phyloP scores from a whole-genome alignment of 1,140 invertebrate species.

The Dendroctonus ponderosae region DNA sequence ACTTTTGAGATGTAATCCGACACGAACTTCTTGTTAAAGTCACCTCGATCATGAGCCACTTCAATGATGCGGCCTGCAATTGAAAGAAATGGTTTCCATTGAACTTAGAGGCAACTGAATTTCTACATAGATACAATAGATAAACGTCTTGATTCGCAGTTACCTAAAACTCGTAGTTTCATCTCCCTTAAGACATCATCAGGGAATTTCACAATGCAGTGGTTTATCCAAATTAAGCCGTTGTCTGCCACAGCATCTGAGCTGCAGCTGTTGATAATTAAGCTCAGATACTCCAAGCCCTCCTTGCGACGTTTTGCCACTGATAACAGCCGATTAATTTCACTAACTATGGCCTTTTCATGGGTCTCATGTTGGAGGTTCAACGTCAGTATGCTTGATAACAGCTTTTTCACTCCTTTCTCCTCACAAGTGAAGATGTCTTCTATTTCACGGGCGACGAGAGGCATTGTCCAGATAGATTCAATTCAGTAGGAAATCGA shows the following conservation, averaged over 20 bases:
- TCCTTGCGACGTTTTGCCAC: slow-evolving; percentile 21
- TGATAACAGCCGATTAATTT: slow-evolving; percentile 22
- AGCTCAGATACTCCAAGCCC: slow-evolving; percentile 28
- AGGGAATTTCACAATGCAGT: slow-evolving; percentile 32
- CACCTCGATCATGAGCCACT: slow-evolving; percentile 15
- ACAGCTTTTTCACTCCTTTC: slow-evolving; percentile 14
- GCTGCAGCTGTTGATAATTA: slow-evolving; percentile 24
- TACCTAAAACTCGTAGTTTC: slow-evolving; percentile 27
- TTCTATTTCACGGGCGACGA: too few species aligned
- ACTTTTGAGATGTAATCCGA: slow-evolving; percentile 30
- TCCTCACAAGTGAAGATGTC: slow-evolving; percentile 9
- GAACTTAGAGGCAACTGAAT: not conserved
- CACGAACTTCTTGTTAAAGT: slow-evolving; percentile 33
- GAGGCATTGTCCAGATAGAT: too few species aligned
- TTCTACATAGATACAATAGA: not conserved
- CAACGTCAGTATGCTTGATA: slow-evolving; percentile 31
- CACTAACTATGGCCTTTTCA: slow-evolving; percentile 29
- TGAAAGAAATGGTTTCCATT: slow-evolving; percentile 8
- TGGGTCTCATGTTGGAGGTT: slow-evolving; percentile 17
- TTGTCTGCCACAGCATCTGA: slow-evolving; percentile 16
- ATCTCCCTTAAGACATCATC: slow-evolving; percentile 32
- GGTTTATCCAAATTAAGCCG: slow-evolving; percentile 26
- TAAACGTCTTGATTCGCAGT: not conserved
- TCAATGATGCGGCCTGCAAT: slow-evolving; percentile 27
- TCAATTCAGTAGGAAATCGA: too few species aligned